Evolutionary conservation across 2,113 vertebrate genomes (phyloP), one percentile per base, ranked within the genome.

Genomic region (Nannospalax galili): DNA sequence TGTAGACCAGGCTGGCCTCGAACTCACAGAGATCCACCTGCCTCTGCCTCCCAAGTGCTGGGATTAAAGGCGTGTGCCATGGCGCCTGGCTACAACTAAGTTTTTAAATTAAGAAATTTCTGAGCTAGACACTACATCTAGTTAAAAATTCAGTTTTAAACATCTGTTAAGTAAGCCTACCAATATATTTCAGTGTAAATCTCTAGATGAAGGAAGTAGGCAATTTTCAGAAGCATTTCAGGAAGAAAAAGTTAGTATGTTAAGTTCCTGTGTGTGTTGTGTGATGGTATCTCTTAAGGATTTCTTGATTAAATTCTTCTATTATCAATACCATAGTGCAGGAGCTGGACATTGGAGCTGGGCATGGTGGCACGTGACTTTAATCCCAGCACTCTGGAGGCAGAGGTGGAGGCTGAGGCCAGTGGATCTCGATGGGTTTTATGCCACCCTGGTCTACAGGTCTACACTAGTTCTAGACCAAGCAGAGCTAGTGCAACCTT

Each of bases 71-170:
- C n/a, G n/a, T n/a, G n/a, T n/a, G n/a, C n/a, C n/a, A n/a, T n/a
- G n/a, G n/a, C n/a, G n/a, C n/a, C n/a, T n/a, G n/a, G n/a, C 3
- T 4, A 35, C 37, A 87, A 78, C 35, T 74, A 84, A 56, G 35
- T 73, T 96, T 97, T 96, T 90, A 89, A 78, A 89, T 72, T 85
- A 84, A 52, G 20, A 79, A 94, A 84, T 75, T 88, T 24, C 30
- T 82, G 3, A 96, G 28, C 1, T 84, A 64, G 58, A 70, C 87
- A 92, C n/a, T 65, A 35, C 89, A 75, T 88, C 15, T 78, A 37
- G 67, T 92, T 95, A 84, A 95, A 78, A 96, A 92, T 48, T 45
- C 72, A 20, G 80, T 75, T 65, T 95, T 95, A 62, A 90, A 87
- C 45, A 67, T 82, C 19, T 91, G 2, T 84, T 93, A 74, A 85